Evolutionary conservation across 2,888 invertebrate species (phyloP).

Genomic region (Pollenia amentaria): DNA sequence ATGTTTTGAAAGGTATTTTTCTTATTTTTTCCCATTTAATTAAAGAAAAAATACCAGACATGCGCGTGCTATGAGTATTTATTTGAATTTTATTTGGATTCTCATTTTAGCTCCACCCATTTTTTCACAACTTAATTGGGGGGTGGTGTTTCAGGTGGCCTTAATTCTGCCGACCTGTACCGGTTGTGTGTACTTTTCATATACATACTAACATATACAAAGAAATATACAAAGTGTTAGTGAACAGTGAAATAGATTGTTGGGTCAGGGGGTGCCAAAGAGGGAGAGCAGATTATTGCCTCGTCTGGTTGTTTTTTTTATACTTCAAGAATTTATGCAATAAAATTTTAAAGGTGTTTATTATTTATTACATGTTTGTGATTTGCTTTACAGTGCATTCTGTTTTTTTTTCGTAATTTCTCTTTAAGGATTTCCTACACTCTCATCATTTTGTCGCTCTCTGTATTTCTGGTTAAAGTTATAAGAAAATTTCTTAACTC

Average conservation of each 20-base stretch:
- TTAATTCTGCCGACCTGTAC: not conserved
- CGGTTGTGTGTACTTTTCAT: too few relatives aligned
- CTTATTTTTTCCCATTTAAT: not conserved
- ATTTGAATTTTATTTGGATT: conserved; percentile 40
- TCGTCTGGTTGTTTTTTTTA: conserved; percentile 56
- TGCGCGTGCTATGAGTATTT: conserved; percentile 52
- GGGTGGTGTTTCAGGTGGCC: conserved; percentile 39
- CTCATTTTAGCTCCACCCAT: conserved; percentile 61
- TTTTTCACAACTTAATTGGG: not conserved
- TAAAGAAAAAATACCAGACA: conserved; percentile 44
- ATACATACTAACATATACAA: not conserved
- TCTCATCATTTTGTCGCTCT: conserved; percentile 6
- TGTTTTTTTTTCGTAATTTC: conserved; percentile 17
- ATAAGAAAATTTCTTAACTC: conserved; percentile 44
- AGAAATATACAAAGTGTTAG: not conserved
- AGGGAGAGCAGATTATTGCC: conserved; percentile 30
- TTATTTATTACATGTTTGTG: conserved; percentile 77
- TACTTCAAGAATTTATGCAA: conserved; percentile 69
- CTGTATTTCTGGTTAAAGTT: conserved; percentile 27
- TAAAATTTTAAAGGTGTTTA: conserved; percentile 77
- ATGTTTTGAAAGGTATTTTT: conserved; percentile 7
- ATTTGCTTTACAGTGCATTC: conserved; percentile 69
- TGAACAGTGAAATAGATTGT: conserved; percentile 5
- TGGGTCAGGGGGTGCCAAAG: not conserved
- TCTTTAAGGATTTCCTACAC: conserved; percentile 2